Percentiles rank a stretch among this genome's conserved stretches.
Conservation (phyloP, 2,113 vertebrate species). For the Oreochromis spilurus region DNA sequence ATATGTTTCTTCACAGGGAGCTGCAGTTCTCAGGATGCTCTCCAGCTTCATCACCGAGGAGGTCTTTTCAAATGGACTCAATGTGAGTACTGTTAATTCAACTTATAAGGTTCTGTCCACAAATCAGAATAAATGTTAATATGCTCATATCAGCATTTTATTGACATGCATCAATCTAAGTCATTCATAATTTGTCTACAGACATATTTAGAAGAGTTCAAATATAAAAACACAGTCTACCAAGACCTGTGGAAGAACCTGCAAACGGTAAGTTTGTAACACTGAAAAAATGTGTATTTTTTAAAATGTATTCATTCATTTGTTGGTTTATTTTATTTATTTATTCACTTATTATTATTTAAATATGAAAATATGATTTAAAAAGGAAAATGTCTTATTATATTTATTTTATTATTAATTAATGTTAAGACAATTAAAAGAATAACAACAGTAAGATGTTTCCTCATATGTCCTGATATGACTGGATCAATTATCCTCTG, state of each 20-base stretch:
- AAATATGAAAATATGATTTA: neutral
- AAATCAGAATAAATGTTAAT: neutral
- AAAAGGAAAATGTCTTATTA: neutral
- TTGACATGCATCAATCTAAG: neutral
- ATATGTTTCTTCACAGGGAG: slow-evolving; percentile 71
- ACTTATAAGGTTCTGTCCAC: neutral
- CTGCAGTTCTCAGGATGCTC: slow-evolving; percentile 85
- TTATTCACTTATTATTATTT: neutral
- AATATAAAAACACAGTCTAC: slow-evolving; percentile 75
- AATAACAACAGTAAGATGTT: neutral
- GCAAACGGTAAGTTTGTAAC: slow-evolving; percentile 67
- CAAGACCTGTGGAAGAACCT: slow-evolving; percentile 81
- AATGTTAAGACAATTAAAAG: neutral
- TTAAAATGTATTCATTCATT: accelerated
- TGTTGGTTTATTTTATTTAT: neutral
- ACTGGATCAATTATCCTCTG: neutral
- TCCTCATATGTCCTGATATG: neutral
- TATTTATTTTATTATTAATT: neutral
- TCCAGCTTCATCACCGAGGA: slow-evolving; percentile 79
- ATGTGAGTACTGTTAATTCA: slow-evolving; percentile 66
- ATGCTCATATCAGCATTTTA: neutral
- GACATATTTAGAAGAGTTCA: slow-evolving; percentile 78
- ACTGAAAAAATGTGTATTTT: accelerated
- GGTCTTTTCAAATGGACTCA: slow-evolving; percentile 76
- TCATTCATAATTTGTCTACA: slow-evolving; percentile 41